Percentiles rank a stretch among this genome's conserved stretches.
These are phyloP conservation scores for Hermaeophaga mercurialis DNA, from an alignment of 2,888 invertebrate species.

Conservation along the genomic window DNA sequence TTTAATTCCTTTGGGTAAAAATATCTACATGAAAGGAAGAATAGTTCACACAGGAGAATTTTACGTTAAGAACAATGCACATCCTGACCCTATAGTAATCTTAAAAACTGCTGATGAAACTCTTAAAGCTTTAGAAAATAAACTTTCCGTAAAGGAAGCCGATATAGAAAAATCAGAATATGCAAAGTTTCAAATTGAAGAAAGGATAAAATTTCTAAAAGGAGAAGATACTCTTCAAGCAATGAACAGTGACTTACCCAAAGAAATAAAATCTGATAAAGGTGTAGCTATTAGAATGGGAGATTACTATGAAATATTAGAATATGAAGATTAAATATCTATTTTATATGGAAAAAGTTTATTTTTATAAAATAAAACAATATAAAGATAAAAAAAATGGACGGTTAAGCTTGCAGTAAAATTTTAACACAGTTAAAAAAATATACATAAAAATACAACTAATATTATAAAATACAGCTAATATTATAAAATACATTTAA, in stretches of 20 bases:
- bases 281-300: conserved; percentile 49
- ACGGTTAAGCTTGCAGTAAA: conserved; percentile 27
- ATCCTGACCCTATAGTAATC: conserved; percentile 42
- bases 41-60: conserved; percentile 50
- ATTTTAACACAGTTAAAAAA: conserved; percentile 18
- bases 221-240: conserved; percentile 31
- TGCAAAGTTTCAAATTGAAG: conserved; percentile 42
- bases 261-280: conserved; percentile 47
- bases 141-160: conserved; percentile 36
- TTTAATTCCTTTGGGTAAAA: conserved; percentile 48
- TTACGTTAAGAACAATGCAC: conserved; percentile 40
- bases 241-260: conserved; percentile 36
- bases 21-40: conserved; percentile 49
- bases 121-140: conserved; percentile 38
- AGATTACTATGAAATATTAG: conserved; percentile 49
- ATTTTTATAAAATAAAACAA: conserved; percentile 27
- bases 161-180: conserved; percentile 39
- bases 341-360: conserved; percentile 7
- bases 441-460: conserved; percentile 7
- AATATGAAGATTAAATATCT: conserved; percentile 42
- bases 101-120: conserved; percentile 44
- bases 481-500: conserved; percentile 14
- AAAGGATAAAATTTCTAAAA: conserved; percentile 42
- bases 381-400: conserved; percentile 32
- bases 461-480: conserved; percentile 11